Evolutionary conservation across 2,888 invertebrate species (phyloP).

Genomic region (Sepiola atlantica): DNA sequence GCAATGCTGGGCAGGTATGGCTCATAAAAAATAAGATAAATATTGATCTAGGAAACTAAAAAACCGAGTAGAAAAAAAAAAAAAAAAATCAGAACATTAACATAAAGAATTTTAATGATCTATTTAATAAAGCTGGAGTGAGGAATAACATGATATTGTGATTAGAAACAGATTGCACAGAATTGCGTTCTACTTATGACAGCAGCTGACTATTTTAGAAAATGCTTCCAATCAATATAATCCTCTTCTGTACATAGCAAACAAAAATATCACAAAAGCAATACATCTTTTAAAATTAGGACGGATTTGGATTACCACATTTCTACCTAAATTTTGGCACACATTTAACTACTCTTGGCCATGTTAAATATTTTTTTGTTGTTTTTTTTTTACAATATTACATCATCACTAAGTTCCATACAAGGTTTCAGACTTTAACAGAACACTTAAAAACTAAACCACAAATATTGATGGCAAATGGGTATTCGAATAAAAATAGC

Average conservation of each 20-base stretch:
- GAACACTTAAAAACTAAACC: background rate
- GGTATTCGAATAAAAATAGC: background rate
- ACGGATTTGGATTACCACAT: background rate
- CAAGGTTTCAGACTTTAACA: background rate
- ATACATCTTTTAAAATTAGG: background rate
- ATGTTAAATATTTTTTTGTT: background rate
- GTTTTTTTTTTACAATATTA: background rate
- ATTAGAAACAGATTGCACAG: background rate
- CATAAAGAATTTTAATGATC: background rate
- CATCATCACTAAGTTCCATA: background rate
- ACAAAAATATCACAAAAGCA: background rate
- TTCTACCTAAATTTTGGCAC: background rate
- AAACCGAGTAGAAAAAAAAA: background rate
- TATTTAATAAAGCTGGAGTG: background rate
- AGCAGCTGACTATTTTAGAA: background rate
- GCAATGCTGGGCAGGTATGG: too few species aligned
- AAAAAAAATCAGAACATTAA: background rate
- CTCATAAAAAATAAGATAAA: background rate
- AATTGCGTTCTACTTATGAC: background rate
- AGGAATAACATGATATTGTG: background rate
- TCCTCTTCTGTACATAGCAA: too few species aligned
- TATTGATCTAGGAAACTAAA: background rate
- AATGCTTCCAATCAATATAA: background rate
- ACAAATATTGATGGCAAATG: background rate
- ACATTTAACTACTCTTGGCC: background rate